Conservation (phyloP, 2,888 invertebrate species). For the Aelia acuminata region DNA sequence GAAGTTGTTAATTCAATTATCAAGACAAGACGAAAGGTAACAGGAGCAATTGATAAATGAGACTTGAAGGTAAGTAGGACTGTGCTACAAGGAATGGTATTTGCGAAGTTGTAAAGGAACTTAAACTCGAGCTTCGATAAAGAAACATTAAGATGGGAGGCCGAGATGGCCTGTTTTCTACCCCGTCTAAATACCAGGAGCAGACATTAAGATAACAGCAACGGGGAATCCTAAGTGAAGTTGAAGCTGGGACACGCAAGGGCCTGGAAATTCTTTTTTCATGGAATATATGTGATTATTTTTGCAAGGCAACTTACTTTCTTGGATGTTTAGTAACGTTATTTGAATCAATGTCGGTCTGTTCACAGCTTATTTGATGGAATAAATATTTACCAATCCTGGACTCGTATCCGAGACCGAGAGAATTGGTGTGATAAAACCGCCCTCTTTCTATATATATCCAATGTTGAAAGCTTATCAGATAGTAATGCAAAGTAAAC, state of each 20-base stretch:
- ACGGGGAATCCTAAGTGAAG: neutral
- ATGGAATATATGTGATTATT: no score
- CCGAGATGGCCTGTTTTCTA: slow-evolving; percentile 38
- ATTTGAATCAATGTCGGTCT: no score
- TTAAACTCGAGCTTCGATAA: neutral
- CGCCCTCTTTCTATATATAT: no score
- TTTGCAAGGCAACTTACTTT: no score
- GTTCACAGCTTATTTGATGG: no score
- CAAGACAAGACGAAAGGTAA: neutral
- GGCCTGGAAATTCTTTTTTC: neutral
- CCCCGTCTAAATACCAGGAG: neutral
- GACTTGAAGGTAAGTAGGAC: neutral
- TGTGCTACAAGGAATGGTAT: slow-evolving; percentile 20
- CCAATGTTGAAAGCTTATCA: no score
- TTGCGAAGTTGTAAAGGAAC: slow-evolving; percentile 42
- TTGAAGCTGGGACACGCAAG: neutral
- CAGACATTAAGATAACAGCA: slow-evolving; percentile 13
- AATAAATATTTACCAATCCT: no score
- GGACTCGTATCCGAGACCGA: no score
- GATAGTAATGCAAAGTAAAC: no score
- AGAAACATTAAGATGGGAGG: slow-evolving; percentile 21
- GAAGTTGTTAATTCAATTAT: no score
- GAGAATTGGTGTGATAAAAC: no score
- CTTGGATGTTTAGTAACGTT: no score
- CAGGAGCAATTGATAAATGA: neutral